These are phyloP conservation scores for Tringa solitaria DNA, from an alignment of 2,113 vertebrate species.

Conservation along the genomic window DNA sequence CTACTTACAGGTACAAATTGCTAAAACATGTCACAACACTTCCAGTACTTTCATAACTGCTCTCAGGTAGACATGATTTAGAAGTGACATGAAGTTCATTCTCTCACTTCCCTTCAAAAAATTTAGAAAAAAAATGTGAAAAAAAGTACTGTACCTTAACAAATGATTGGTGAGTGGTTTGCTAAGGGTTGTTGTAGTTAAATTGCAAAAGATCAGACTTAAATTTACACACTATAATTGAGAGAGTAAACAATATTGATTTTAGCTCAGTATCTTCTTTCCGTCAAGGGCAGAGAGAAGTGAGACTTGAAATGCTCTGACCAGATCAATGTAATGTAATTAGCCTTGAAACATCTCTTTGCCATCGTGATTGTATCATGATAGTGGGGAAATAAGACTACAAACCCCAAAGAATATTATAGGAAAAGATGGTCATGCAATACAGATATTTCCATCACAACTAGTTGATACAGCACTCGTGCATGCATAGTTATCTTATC, in stretches of 20 bases:
- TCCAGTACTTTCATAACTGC: neutral
- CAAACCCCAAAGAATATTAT: neutral
- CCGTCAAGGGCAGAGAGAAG: neutral
- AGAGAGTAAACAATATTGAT: slow-evolving; percentile 46
- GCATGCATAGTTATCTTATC: neutral
- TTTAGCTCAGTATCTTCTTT: slow-evolving; percentile 28
- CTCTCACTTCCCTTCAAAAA: neutral
- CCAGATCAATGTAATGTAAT: slow-evolving; percentile 20
- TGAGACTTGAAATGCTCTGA: neutral
- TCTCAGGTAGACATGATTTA: neutral
- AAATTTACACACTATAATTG: neutral
- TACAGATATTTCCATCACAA: neutral
- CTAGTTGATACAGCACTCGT: neutral
- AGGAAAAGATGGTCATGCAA: neutral
- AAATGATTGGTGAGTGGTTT: neutral
- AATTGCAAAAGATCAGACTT: neutral
- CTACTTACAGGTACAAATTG: neutral
- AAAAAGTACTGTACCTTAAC: neutral
- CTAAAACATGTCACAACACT: neutral
- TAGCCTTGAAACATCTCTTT: neutral
- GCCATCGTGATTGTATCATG: neutral
- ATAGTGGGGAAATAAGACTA: neutral
- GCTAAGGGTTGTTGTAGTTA: neutral
- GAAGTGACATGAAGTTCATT: neutral
- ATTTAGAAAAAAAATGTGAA: neutral